Evolutionary conservation across 2,888 invertebrate species (phyloP).

Genomic region (Conus canariensis): DNA sequence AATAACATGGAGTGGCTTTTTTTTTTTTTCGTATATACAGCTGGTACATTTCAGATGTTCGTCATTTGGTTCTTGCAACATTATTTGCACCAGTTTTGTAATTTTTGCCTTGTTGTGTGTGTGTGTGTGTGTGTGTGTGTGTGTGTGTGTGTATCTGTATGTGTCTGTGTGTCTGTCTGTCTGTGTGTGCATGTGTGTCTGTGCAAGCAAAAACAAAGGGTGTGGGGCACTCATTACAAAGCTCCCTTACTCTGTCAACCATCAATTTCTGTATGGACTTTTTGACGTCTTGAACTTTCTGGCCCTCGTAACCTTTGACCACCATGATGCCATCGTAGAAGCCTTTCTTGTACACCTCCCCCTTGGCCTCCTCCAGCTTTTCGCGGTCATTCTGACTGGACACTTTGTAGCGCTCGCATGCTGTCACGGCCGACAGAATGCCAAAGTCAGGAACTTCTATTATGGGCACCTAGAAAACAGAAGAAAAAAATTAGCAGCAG

Average conservation of each 20-base stretch:
- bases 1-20: too few species aligned
- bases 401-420: slow-evolving; percentile 94
- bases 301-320: slow-evolving; percentile 92
- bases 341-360: slow-evolving; percentile 95
- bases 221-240: neutral
- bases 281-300: slow-evolving; percentile 96
- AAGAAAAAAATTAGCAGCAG: neutral
- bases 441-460: slow-evolving; percentile 95
- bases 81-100: too few species aligned
- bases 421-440: slow-evolving; percentile 88
- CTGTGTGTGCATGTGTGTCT: too few species aligned
- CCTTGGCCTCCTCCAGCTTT: slow-evolving; percentile 96
- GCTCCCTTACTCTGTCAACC: slow-evolving; percentile 81
- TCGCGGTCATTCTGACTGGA: slow-evolving; percentile 98
- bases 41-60: too few species aligned
- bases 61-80: too few species aligned
- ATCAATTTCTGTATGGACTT: slow-evolving; percentile 90
- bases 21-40: too few species aligned
- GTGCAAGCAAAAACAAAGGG: too few species aligned
- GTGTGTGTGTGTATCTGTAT: too few species aligned
- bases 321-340: slow-evolving; percentile 90
- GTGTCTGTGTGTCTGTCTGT: too few species aligned
- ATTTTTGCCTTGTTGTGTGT: too few species aligned
- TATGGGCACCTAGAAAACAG: slow-evolving; percentile 85
- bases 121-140: too few species aligned